Evolutionary conservation across 2,113 vertebrate species (phyloP).

Genomic region (Colinus virginianus): DNA sequence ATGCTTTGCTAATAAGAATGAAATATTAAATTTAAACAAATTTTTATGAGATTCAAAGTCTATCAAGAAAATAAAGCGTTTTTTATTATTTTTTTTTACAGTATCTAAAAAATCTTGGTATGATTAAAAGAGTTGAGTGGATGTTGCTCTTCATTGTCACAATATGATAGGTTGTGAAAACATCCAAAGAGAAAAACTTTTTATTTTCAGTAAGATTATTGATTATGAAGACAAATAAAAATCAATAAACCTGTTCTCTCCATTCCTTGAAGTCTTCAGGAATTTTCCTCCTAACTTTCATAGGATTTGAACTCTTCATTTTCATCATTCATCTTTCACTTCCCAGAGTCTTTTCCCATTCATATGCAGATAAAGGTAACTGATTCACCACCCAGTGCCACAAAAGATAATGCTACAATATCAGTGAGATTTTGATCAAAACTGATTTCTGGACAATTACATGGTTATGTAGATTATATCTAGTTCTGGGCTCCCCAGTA

Average conservation of each 20-base stretch:
- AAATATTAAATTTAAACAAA: slow-evolving; percentile 49
- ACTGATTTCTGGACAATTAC: accelerated
- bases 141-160: neutral
- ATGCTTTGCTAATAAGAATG: slow-evolving; percentile 56
- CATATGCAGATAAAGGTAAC: accelerated
- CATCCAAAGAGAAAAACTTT: accelerated
- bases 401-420: neutral
- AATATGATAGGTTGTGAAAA: neutral
- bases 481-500: too few relatives aligned
- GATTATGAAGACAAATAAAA: neutral
- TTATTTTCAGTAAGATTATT: neutral
- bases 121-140: neutral
- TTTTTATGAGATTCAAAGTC: slow-evolving; percentile 17
- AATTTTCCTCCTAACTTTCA: neutral
- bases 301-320: neutral
- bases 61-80: neutral
- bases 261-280: neutral
- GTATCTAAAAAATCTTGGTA: accelerated
- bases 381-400: neutral
- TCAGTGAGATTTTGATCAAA: accelerated
- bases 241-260: neutral
- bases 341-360: accelerated
- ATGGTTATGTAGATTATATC: too few relatives aligned
- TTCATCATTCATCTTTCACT: accelerated
- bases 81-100: neutral